phyloP scores from a whole-genome alignment of 2,888 invertebrate species.

The Ichneumon xanthorius region DNA sequence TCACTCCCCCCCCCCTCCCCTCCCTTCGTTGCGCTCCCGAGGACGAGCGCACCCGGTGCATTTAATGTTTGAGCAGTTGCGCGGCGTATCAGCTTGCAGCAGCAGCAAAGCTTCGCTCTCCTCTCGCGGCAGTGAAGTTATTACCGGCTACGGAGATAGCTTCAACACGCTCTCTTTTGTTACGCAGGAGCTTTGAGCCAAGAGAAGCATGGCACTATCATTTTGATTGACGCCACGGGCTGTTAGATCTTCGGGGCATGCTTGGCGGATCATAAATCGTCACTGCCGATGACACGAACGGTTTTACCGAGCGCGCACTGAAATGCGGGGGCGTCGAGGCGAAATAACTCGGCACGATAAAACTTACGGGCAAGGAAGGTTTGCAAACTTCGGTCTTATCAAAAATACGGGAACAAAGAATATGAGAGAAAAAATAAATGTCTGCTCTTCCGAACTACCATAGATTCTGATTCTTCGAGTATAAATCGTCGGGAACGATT shows the following conservation, averaged over 20 bases:
- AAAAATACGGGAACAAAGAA: background rate
- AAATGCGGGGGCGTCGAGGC: background rate
- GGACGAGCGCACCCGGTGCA: conserved; percentile 42
- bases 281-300: conserved; percentile 13
- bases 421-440: background rate
- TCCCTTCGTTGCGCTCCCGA: too few species aligned
- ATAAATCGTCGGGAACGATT: background rate
- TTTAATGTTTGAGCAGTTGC: conserved; percentile 23
- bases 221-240: conserved; percentile 54
- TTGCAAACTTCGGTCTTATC: background rate
- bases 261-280: conserved; percentile 17
- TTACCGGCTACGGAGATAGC: conserved; percentile 19
- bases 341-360: background rate
- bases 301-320: conserved; percentile 1
- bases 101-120: conserved; percentile 28
- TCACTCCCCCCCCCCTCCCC: too few species aligned
- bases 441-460: background rate
- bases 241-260: conserved; percentile 41
- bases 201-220: conserved; percentile 17
- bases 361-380: background rate
- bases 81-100: conserved; percentile 44
- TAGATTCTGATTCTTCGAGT: background rate
- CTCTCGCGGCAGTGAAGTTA: conserved; percentile 40
- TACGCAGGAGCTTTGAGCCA: background rate
- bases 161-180: conserved; percentile 7